These are phyloP conservation scores for Pheosia tremula DNA, from an alignment of 2,888 invertebrate species.

Conservation along the genomic window DNA sequence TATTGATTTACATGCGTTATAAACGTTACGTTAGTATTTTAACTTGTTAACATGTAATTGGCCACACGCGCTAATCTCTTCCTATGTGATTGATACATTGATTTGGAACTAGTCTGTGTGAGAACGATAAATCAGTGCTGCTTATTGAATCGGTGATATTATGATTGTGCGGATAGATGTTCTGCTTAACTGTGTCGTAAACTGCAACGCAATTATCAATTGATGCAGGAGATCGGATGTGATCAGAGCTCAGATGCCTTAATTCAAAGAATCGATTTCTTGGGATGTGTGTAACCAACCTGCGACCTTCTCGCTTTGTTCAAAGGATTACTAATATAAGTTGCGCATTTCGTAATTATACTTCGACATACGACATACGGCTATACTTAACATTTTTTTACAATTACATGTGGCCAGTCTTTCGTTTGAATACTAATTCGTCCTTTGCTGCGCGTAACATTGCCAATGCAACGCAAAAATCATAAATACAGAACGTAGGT, in stretches of 20 bases:
- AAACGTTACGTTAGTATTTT: slow-evolving; percentile 56
- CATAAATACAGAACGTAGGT: slow-evolving; percentile 18
- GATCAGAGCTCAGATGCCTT: no score
- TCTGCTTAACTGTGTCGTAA: background rate
- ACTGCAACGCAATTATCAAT: background rate
- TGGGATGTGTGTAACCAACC: background rate
- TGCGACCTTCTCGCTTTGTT: background rate
- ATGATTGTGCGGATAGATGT: slow-evolving; percentile 16
- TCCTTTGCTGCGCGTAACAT: slow-evolving; percentile 29
- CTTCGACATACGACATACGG: background rate
- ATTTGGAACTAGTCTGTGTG: slow-evolving; percentile 18
- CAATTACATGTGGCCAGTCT: slow-evolving; percentile 11
- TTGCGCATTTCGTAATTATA: slow-evolving; percentile 7
- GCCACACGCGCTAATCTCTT: slow-evolving; percentile 53
- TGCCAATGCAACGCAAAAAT: slow-evolving; percentile 20
- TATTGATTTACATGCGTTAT: slow-evolving; percentile 73
- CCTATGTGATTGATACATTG: slow-evolving; percentile 1
- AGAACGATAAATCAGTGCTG: slow-evolving; percentile 26
- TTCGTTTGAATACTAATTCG: slow-evolving; percentile 30
- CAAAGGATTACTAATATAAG: slow-evolving; percentile 7
- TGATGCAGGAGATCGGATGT: no score
- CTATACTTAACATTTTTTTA: slow-evolving; percentile 24
- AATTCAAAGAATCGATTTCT: no score
- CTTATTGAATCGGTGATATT: slow-evolving; percentile 29
- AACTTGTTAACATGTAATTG: slow-evolving; percentile 67